Conservation (phyloP, 2,888 invertebrate genomes). For the Eupithecia abbreviata region DNA sequence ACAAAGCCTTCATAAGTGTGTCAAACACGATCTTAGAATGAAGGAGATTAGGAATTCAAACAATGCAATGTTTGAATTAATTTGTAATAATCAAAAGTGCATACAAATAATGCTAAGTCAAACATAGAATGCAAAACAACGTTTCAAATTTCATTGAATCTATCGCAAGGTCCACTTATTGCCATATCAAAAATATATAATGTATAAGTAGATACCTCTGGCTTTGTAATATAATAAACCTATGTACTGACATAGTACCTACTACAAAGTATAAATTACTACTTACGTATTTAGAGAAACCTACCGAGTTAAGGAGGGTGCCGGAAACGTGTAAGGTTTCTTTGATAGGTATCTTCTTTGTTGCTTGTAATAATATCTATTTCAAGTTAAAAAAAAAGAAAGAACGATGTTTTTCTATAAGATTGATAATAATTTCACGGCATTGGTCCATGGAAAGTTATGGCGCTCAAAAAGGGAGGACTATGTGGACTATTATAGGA, state of each 20-base stretch:
- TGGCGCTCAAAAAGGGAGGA: no score
- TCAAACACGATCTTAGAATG: conserved; percentile 19
- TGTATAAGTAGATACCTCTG: neutral
- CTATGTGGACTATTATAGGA: no score
- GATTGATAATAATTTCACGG: neutral
- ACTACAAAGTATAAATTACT: conserved; percentile 50
- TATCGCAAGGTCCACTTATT: conserved; percentile 23
- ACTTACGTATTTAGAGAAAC: conserved; percentile 49
- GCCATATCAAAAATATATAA: conserved; percentile 31
- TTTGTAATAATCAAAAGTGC: neutral
- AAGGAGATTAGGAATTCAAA: conserved; percentile 6
- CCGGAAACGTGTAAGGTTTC: conserved; percentile 60
- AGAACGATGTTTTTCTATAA: neutral
- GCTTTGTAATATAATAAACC: neutral
- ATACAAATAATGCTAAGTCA: neutral
- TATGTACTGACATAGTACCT: conserved; percentile 4
- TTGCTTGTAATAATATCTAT: conserved; percentile 50
- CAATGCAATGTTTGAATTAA: neutral
- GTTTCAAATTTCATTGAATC: conserved; percentile 41
- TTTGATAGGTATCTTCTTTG: conserved; percentile 47
- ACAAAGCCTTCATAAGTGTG: conserved; percentile 25
- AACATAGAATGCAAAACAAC: conserved; percentile 24
- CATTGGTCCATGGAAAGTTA: no score
- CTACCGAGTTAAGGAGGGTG: conserved; percentile 48
- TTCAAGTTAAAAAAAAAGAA: conserved; percentile 25